Conservation (phyloP, 2,888 invertebrate genomes). For the Artemia sinica region DNA sequence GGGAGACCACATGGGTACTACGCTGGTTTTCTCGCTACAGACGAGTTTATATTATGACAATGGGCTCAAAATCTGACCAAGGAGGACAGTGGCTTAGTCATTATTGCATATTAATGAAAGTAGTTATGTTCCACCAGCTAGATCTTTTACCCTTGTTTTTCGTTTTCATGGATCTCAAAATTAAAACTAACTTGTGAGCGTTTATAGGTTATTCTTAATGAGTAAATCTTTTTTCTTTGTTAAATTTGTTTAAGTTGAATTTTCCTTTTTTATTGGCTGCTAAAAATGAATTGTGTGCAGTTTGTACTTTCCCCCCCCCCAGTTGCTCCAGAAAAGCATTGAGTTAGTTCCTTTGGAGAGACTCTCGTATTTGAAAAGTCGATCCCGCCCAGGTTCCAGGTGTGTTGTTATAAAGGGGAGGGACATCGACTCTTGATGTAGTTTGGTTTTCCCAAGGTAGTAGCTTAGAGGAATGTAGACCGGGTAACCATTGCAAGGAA, state of each 20-base stretch:
- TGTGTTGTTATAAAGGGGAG: slow-evolving; percentile 28
- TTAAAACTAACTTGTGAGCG: slow-evolving; percentile 15
- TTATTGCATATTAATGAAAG: not conserved
- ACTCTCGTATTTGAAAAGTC: slow-evolving; percentile 25
- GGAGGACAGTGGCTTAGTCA: no score
- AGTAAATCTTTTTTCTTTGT: not conserved
- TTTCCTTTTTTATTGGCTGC: not conserved
- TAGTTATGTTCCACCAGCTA: not conserved
- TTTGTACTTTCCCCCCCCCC: slow-evolving; percentile 28
- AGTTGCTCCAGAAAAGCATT: slow-evolving; percentile 51
- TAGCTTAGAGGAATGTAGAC: slow-evolving; percentile 30
- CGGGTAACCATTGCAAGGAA: slow-evolving; percentile 23
- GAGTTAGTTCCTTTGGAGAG: slow-evolving; percentile 38
- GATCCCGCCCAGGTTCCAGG: slow-evolving; percentile 25
- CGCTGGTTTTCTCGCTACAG: no score
- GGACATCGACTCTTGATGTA: slow-evolving; percentile 38
- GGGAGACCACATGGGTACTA: no score
- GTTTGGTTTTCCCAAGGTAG: slow-evolving; percentile 49
- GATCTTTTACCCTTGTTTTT: not conserved
- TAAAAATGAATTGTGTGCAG: slow-evolving; percentile 22
- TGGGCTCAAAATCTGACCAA: no score
- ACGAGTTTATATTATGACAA: no score
- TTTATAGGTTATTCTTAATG: not conserved
- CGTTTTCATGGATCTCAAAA: not conserved
- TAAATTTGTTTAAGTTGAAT: not conserved